Base-by-base conservation (phyloP, 1,140 invertebrate genomes). In the Batillaria attramentaria region DNA sequence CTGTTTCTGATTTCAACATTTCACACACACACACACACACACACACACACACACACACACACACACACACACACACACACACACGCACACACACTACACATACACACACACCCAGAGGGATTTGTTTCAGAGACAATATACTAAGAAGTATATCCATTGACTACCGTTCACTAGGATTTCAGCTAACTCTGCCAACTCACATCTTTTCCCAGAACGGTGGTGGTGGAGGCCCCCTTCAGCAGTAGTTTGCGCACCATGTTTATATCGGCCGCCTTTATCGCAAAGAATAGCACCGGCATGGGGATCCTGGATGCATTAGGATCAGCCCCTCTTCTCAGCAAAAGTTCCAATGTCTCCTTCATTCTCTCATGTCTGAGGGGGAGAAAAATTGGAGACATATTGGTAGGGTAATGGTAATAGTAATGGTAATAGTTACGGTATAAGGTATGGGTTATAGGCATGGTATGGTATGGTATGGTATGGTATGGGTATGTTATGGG, bases 281-380 rank as follows among this genome's bases (percentile, higher is more conserved):
- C 90, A 80, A 91, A 91, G 80, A 90, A 90, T n/a, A 91, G 78
- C 28, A 88, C 86, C 35, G 91, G 90, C 86, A 91, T 89, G n/a
- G 91, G 91, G 13, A 90, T 86, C 35, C 79, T 77, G 16, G 89
- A 89, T 8, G 87, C 83, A 82, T 90, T 90, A 2, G 91, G 91
- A 78, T 91, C 85, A 33, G 91, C 91, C 33, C 91, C 91, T 72
- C 91, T 79, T 73, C 83, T 82, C 66, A 91, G 73, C 50, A 91
- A 72, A 31, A 91, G 83, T 43, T 89, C 84, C 41, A 91, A 79
- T 1, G 89, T 90, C 8, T 82, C 65, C 72, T 88, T 86, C 87
- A 89, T 89, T 77, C 83, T 81, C 41, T 85, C 85, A 43, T 84
- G 82, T 35, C 89, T 90, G 72, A 69, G 79, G 46, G n/a, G 62